Conservation (phyloP, 2,797 vertebrate genomes). For the Schizothorax lantsangensis region DNA sequence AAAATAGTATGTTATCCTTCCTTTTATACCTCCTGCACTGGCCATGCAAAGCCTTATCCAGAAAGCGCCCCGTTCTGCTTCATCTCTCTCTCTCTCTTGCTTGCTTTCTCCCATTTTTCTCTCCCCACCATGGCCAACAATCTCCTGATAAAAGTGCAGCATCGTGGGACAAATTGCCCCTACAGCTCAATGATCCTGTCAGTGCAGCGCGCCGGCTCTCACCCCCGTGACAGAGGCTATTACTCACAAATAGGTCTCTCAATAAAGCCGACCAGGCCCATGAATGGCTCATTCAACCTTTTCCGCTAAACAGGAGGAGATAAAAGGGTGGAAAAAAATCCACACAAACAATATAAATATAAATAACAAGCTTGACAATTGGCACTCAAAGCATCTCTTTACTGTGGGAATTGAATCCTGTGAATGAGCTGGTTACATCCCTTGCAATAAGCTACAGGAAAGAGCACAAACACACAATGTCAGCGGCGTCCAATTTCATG, state of each 20-base stretch:
- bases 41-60: slow-evolving; percentile 66
- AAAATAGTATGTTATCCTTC: slow-evolving; percentile 12
- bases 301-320: slow-evolving; percentile 58
- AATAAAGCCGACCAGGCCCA: slow-evolving; percentile 61
- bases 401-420: slow-evolving; percentile 7
- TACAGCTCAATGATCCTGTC: slow-evolving; percentile 65
- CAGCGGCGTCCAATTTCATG: neutral
- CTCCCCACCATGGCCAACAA: slow-evolving; percentile 37
- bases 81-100: slow-evolving; percentile 75
- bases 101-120: slow-evolving; percentile 20
- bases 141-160: slow-evolving; percentile 59
- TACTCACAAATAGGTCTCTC: slow-evolving; percentile 64
- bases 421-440: slow-evolving; percentile 25
- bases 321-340: slow-evolving; percentile 48
- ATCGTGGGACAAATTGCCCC: slow-evolving; percentile 61
- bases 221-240: slow-evolving; percentile 60
- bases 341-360: slow-evolving; percentile 58
- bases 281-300: slow-evolving; percentile 59
- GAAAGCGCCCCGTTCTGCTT: slow-evolving; percentile 76
- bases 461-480: slow-evolving; percentile 30
- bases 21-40: neutral
- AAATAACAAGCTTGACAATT: slow-evolving; percentile 55
- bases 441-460: slow-evolving; percentile 18
- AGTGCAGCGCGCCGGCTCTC: slow-evolving; percentile 56
- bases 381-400: slow-evolving; percentile 39